phyloP scores from a whole-genome alignment of 23 tunicate species.

The Ascidia mentula region DNA sequence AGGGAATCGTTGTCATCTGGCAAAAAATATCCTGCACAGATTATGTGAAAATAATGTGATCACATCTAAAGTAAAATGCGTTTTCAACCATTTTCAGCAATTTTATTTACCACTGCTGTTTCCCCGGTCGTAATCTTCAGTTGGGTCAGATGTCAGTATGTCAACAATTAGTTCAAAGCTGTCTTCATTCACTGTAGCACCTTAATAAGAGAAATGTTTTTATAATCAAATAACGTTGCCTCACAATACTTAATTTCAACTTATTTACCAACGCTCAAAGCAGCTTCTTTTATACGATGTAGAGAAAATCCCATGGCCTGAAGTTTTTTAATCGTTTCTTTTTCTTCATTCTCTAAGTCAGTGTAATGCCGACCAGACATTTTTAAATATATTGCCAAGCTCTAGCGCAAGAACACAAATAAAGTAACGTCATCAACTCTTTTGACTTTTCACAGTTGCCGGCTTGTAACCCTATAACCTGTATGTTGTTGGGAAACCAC shows the following conservation, averaged over 20 bases:
- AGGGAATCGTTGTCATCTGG: too few species aligned
- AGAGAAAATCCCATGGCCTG: not conserved
- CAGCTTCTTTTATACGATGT: not conserved
- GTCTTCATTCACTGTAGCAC: not conserved
- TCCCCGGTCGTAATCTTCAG: too few species aligned
- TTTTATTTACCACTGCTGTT: too few species aligned
- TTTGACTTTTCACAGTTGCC: too few species aligned
- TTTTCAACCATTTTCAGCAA: too few species aligned
- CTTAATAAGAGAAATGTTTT: not conserved
- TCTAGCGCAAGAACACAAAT: not conserved
- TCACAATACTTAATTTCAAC: not conserved
- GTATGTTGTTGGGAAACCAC: too few species aligned
- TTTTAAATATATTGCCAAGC: not conserved
- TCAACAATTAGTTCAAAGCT: not conserved
- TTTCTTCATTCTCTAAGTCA: not conserved
- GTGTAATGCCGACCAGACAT: not conserved
- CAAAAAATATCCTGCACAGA: too few species aligned
- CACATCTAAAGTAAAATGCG: not conserved
- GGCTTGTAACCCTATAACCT: too few species aligned
- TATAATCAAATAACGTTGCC: not conserved
- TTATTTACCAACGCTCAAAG: not conserved
- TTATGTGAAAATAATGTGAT: not conserved
- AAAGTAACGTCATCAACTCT: not conserved
- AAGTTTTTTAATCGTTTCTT: not conserved
- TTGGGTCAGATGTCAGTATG: not conserved